A percentile compares a stretch with the other conserved stretches of the same genome.
Conservation (phyloP, 2,888 invertebrate genomes). For the Podotricha telesiphe region DNA sequence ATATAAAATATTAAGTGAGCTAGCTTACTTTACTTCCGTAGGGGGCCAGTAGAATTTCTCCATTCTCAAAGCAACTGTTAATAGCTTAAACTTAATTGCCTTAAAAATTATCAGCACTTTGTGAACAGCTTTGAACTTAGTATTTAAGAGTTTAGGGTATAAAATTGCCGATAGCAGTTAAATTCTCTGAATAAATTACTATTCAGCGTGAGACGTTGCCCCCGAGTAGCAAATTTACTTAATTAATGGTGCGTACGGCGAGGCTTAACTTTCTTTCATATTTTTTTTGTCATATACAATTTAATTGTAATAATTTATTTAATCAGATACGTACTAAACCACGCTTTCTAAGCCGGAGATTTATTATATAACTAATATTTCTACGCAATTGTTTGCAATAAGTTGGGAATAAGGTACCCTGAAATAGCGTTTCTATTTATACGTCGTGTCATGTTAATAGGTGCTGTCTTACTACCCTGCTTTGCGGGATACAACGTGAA, state of each 20-base stretch:
- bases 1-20: background rate
- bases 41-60: slow-evolving; percentile 30
- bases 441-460: too few species aligned
- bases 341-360: slow-evolving; percentile 15
- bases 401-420: background rate
- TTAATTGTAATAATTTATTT: background rate
- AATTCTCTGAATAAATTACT: slow-evolving; percentile 34
- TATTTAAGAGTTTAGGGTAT: slow-evolving; percentile 18
- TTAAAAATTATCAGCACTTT: slow-evolving; percentile 17
- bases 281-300: slow-evolving; percentile 10
- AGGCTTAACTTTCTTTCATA: slow-evolving; percentile 21
- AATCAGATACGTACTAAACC: background rate
- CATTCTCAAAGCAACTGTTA: slow-evolving; percentile 14
- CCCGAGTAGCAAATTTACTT: slow-evolving; percentile 35
- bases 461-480: too few species aligned
- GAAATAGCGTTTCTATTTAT: too few species aligned
- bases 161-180: slow-evolving; percentile 13
- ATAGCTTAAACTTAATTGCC: slow-evolving; percentile 23
- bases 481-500: too few species aligned
- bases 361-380: slow-evolving; percentile 12
- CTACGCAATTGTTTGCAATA: background rate
- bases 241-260: slow-evolving; percentile 30
- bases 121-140: slow-evolving; percentile 16
- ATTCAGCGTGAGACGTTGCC: slow-evolving; percentile 33
- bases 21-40: slow-evolving; percentile 9